These are phyloP conservation scores for Psittacula derbiana DNA, from an alignment of 2,797 vertebrate genomes.

Conservation along the genomic window DNA sequence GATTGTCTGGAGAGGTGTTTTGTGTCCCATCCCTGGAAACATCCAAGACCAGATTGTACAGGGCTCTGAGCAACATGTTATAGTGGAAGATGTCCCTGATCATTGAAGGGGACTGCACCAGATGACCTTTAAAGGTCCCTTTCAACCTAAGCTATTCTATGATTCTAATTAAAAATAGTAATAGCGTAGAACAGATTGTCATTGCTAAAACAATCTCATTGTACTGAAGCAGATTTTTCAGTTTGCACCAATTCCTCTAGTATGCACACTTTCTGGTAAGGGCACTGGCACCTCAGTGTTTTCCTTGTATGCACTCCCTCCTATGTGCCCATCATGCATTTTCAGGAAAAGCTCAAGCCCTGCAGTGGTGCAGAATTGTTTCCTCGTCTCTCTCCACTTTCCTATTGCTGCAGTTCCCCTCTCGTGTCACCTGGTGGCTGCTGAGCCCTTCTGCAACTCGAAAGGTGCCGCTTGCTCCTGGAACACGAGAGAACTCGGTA, in stretches of 20 bases:
- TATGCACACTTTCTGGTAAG: neutral
- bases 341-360: neutral
- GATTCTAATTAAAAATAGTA: neutral
- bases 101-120: rapidly evolving
- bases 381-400: neutral
- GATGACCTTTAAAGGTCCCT: neutral
- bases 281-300: neutral
- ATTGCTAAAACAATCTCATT: neutral
- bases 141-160: neutral
- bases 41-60: neutral
- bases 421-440: slow-evolving; percentile 54
- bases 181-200: neutral
- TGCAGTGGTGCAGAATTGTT: neutral
- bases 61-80: neutral
- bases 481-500: neutral
- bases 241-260: neutral
- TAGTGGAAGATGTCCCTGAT: neutral
- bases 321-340: rapidly evolving
- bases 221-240: neutral
- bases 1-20: neutral
- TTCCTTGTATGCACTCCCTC: neutral
- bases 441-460: slow-evolving; percentile 24
- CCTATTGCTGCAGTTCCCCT: slow-evolving; percentile 27
- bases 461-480: neutral
- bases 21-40: neutral